These are phyloP conservation scores for Pangasianodon gigas DNA, from an alignment of 2,113 vertebrate species.

Conservation along the genomic window DNA sequence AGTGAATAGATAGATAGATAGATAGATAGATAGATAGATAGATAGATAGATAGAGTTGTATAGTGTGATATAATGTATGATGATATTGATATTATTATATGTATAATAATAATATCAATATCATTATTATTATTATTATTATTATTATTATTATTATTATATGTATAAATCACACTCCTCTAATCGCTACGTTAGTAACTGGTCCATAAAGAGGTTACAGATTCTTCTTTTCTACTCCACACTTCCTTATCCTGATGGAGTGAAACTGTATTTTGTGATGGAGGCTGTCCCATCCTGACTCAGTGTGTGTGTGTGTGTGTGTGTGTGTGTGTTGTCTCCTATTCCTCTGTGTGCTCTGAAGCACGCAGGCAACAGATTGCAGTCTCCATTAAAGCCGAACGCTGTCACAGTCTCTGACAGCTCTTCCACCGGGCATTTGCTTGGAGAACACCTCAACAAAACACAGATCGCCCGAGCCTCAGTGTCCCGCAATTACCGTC, in stretches of 20 bases:
- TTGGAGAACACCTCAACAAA: slow-evolving; percentile 10
- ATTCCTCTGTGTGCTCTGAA: slow-evolving; percentile 17
- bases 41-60: too few species aligned
- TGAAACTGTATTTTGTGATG: background rate
- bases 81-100: background rate
- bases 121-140: too few species aligned
- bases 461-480: background rate
- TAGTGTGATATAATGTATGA: background rate
- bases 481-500: slow-evolving; percentile 19
- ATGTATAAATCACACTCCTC: background rate
- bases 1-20: too few species aligned
- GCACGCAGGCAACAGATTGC: slow-evolving; percentile 46
- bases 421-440: slow-evolving; percentile 28
- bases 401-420: slow-evolving; percentile 40
- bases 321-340: slow-evolving; percentile 8
- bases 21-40: too few species aligned
- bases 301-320: slow-evolving; percentile 48
- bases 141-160: too few species aligned
- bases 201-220: background rate
- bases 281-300: background rate
- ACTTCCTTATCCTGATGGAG: background rate
- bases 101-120: too few species aligned
- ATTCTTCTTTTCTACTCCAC: background rate
- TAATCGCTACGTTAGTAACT: background rate
- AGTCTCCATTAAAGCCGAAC: slow-evolving; percentile 44